Base-by-base conservation (phyloP, 2,113 vertebrate species). In the Microcebus jonahi region DNA sequence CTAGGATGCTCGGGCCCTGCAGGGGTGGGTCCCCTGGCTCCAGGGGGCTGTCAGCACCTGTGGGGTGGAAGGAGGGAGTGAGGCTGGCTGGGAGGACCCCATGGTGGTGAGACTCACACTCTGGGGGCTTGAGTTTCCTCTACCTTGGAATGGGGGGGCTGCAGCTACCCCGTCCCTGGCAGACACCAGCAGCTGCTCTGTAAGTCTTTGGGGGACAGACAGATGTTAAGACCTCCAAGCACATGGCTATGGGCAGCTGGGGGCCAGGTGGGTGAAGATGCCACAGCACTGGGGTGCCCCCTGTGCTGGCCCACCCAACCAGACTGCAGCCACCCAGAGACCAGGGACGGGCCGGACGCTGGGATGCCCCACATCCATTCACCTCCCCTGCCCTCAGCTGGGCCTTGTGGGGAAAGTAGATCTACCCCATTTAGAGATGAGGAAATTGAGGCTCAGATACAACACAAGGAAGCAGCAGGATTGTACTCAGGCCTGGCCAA, bases 21-120 rank as follows among this genome's bases (percentile, higher is more conserved):
- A 27, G 96, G 42, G 97, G 89, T 0, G 11, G 68, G 70, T 98
- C 98, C 18, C 96, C 98, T 2, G 63, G 7, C 27, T 98, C 98
- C 18, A 63, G 53, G 1, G 94, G 73, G 59, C 70, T 34, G 11
- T 98, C 98, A 6, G 29, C 53, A 18, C 98, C 98, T 98, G 48
- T 18, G 12, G 29, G 36, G 20, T 0, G 7, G 34, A 29, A 14
- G 18, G 11, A 29, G 18, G 55, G 23, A 39, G 39, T 11, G 9
- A 42, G 67, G 77, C 12, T 57, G 68, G 55, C 70, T 84, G 31
- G 31, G 75, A 61, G 48, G 83, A 8, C n/a, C 73, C 34, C 17
- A 13, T 0, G 2, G 2, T 23, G 25, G 31, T 0, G 1, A 81
- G 88, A n/a, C 27, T 11, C 21, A n/a, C 21, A 11, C 59, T 6